Percentiles rank a stretch among this genome's conserved stretches.
These are phyloP conservation scores for Chrysolina americana DNA, from an alignment of 2,888 invertebrate species.

Conservation along the genomic window DNA sequence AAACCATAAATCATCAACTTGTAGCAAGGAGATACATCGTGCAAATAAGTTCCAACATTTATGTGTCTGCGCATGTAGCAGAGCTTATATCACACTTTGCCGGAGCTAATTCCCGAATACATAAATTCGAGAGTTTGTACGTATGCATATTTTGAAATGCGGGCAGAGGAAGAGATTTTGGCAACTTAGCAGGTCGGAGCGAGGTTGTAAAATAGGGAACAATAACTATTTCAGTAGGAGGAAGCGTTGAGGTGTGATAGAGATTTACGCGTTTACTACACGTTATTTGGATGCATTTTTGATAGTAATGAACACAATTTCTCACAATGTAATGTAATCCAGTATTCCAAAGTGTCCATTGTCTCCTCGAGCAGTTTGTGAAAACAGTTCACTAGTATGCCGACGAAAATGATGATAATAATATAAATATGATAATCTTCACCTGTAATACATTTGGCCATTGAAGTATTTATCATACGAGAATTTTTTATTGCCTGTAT, in stretches of 20 bases:
- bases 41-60: slow-evolving; percentile 35
- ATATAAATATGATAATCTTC: no score
- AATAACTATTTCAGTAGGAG: neutral
- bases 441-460: no score
- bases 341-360: no score
- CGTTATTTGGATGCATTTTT: no score
- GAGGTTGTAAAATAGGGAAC: neutral
- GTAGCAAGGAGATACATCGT: slow-evolving; percentile 10
- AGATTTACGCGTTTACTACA: neutral
- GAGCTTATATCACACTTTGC: slow-evolving; percentile 46
- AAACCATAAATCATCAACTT: neutral
- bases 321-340: no score
- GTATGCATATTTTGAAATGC: slow-evolving; percentile 44
- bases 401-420: no score
- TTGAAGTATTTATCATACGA: no score
- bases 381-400: no score
- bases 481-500: no score
- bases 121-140: slow-evolving; percentile 43
- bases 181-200: slow-evolving; percentile 36
- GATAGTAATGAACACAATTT: no score
- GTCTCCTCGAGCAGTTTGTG: no score
- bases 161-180: slow-evolving; percentile 41
- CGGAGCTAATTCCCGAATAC: slow-evolving; percentile 44
- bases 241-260: neutral
- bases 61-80: slow-evolving; percentile 35